Base-by-base conservation (phyloP, 2,888 invertebrate species). In the Phytoseiulus persimilis region DNA sequence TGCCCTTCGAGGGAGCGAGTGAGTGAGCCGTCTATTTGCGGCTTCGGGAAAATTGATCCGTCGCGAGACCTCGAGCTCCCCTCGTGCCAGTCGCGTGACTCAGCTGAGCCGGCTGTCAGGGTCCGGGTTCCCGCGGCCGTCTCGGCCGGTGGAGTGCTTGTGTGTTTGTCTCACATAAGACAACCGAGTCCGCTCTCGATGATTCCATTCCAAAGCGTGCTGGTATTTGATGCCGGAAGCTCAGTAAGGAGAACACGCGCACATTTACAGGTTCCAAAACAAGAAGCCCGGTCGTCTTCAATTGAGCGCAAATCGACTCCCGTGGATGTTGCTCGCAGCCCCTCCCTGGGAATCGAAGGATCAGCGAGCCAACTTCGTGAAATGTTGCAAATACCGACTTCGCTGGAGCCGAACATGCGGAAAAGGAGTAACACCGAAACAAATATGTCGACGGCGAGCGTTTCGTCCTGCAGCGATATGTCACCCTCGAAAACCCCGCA, bases 281-380 rank as follows among this genome's bases (percentile, higher is more conserved):
- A 39, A 28, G 65, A 39, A 32, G 32, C 89, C 6, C 45, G 83
- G 31, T 83, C 83, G 0, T 0, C 83, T 11, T 90, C 83, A 31
- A 31, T 83, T 0, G 89, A 89, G 32, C 33, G 90, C 18, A 45
- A 89, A 18, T n/a, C 87, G 28, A n/a, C 39, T 87, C 32, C 39
- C n/a, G 32, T 28, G 32, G 83, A 65, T 83, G 83, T 45, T n/a
- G 32, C 83, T 1, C 83, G 83, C 6, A 90, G 18, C 39, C 90
- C 83, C 83, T 32, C 83, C 83, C 45, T 31, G 6, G 90, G 83
- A 31, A 39, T 89, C 32, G 46, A 90, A n/a, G 90, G 90, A 84
- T 90, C 90, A 28, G 90, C 90, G 83, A 91, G 91, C 83, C 91
- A 91, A 31, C 90, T 91, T 2, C 90, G 91, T 0, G 91, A 91